phyloP scores from a whole-genome alignment of 2,797 vertebrate species.

The Chrysocyon brachyurus region DNA sequence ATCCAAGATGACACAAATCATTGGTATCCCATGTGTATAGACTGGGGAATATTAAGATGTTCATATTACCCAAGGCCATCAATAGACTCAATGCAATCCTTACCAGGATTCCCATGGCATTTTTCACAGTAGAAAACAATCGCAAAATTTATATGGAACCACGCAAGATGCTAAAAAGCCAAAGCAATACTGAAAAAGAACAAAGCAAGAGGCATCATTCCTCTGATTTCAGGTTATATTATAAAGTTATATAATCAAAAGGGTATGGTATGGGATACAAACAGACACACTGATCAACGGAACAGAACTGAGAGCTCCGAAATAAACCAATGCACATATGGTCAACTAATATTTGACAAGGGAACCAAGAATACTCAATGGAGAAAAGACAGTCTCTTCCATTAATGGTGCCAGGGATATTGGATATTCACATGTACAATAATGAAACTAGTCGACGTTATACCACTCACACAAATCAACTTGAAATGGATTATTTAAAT shows the following conservation, averaged over 20 bases:
- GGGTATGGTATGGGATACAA: neutral
- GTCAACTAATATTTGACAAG: constrained; percentile 7
- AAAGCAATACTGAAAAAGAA: neutral
- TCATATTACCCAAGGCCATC: neutral
- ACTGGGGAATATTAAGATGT: neutral
- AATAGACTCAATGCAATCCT: neutral
- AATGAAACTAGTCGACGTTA: neutral
- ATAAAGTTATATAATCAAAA: neutral
- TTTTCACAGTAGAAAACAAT: neutral
- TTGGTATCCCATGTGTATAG: neutral
- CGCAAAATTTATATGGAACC: neutral
- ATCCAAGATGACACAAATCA: neutral
- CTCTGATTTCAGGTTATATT: neutral
- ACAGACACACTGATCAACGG: neutral
- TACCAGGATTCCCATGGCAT: neutral
- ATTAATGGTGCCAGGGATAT: neutral
- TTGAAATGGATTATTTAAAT: neutral
- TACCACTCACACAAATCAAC: neutral
- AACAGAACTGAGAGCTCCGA: neutral
- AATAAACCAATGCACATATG: neutral
- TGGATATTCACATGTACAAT: neutral
- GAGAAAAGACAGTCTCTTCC: neutral
- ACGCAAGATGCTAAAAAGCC: neutral
- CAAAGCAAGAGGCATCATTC: neutral
- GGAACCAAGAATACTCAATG: neutral